phyloP scores from a whole-genome alignment of 2,888 invertebrate species.

The Eilema depressum region DNA sequence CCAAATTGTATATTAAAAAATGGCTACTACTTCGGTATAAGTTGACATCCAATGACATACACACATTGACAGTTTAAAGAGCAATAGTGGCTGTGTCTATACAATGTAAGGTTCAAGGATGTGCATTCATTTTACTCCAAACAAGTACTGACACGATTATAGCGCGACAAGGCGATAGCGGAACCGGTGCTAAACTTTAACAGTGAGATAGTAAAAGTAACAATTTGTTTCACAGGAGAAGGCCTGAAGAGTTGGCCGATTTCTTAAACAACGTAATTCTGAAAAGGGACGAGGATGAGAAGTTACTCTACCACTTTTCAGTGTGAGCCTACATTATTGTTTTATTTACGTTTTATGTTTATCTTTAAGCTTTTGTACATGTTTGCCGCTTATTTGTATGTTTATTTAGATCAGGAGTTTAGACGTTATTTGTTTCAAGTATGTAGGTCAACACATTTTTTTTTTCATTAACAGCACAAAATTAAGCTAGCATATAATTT shows the following conservation, averaged over 20 bases:
- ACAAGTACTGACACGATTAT: too few species aligned
- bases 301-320: constrained; percentile 87
- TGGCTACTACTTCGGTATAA: too few species aligned
- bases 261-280: constrained; percentile 85
- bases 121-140: background rate
- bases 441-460: background rate
- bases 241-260: constrained; percentile 84
- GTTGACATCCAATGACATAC: too few species aligned
- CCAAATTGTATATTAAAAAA: too few species aligned
- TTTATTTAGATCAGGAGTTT: background rate
- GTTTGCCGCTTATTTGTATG: constrained; percentile 34
- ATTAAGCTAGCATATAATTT: background rate
- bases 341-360: constrained; percentile 64
- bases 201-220: constrained; percentile 53
- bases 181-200: background rate
- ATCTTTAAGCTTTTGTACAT: constrained; percentile 55
- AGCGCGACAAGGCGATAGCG: background rate
- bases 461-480: constrained; percentile 6
- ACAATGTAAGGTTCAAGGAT: too few species aligned
- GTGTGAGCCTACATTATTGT: constrained; percentile 82
- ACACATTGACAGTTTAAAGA: too few species aligned
- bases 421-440: background rate
- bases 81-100: too few species aligned
- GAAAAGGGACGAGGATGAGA: constrained; percentile 80
- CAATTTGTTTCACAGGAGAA: constrained; percentile 85